These are phyloP conservation scores for Neodiprion pinetum DNA, from an alignment of 1,140 invertebrate genomes.

Conservation along the genomic window DNA sequence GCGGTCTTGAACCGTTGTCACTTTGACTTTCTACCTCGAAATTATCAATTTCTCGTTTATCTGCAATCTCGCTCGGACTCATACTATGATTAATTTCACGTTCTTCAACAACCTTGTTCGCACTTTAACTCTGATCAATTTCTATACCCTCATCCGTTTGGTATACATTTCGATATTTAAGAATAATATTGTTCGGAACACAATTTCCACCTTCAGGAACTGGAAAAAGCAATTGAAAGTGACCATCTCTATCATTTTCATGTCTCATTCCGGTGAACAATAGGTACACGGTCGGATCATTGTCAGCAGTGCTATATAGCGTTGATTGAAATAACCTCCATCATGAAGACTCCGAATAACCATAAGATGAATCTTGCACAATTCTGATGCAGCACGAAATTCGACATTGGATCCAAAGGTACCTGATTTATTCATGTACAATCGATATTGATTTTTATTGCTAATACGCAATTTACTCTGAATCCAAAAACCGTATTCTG, in stretches of 20 bases:
- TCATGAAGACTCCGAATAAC: conserved; percentile 2
- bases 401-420: neutral
- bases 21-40: neutral
- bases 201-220: neutral
- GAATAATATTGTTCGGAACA: neutral
- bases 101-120: neutral
- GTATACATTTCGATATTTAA: neutral
- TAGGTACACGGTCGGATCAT: neutral
- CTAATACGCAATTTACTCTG: neutral
- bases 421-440: neutral
- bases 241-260: neutral
- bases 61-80: neutral
- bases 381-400: neutral
- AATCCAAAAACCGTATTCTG: conserved; percentile 2
- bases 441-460: neutral
- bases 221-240: neutral
- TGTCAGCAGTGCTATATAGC: neutral
- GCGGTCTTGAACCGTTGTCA: neutral
- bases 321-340: neutral
- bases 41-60: neutral
- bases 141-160: neutral
- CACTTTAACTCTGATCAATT: neutral
- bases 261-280: neutral
- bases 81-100: neutral
- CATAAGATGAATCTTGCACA: neutral